Conservation (phyloP, 2,113 vertebrate genomes). For the Romanogobio albipinnatus region DNA sequence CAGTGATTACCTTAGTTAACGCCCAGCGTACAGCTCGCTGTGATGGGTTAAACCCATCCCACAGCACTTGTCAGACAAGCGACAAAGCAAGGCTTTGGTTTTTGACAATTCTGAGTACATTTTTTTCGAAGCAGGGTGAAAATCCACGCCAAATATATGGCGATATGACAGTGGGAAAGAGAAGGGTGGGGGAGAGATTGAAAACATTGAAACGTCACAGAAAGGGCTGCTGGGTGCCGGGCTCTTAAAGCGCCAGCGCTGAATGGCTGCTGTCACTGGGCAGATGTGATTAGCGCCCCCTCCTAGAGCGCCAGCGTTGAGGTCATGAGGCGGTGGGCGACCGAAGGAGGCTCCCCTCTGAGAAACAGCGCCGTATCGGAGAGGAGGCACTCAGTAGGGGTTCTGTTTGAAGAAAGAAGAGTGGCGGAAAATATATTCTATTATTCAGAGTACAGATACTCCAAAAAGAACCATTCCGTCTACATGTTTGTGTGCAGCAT, state of each 20-base stretch:
- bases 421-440: conserved; percentile 27
- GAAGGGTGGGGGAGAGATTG: conserved; percentile 50
- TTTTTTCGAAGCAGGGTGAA: conserved; percentile 13
- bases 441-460: conserved; percentile 43
- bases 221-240: conserved; percentile 35
- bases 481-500: not conserved
- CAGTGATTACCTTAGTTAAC: conserved; percentile 26
- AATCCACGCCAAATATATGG: conserved; percentile 16
- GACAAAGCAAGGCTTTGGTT: not conserved
- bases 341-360: conserved; percentile 50
- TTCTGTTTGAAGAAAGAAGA: conserved; percentile 41
- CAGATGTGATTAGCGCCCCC: conserved; percentile 50
- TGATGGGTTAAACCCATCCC: not conserved
- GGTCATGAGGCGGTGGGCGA: conserved; percentile 65
- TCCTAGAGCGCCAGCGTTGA: conserved; percentile 65
- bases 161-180: conserved; percentile 33
- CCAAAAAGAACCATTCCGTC: not conserved
- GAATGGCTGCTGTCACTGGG: conserved; percentile 47
- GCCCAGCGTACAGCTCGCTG: not conserved
- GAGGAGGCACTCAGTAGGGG: conserved; percentile 67
- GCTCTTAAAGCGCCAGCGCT: conserved; percentile 50
- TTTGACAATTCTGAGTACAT: not conserved
- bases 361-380: not conserved
- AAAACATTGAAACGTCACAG: conserved; percentile 58
- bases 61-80: not conserved